A percentile compares a stretch with the other conserved stretches of the same genome.
phyloP scores from a whole-genome alignment of 2,797 vertebrate species.

The Yasuhikotakia modesta region DNA sequence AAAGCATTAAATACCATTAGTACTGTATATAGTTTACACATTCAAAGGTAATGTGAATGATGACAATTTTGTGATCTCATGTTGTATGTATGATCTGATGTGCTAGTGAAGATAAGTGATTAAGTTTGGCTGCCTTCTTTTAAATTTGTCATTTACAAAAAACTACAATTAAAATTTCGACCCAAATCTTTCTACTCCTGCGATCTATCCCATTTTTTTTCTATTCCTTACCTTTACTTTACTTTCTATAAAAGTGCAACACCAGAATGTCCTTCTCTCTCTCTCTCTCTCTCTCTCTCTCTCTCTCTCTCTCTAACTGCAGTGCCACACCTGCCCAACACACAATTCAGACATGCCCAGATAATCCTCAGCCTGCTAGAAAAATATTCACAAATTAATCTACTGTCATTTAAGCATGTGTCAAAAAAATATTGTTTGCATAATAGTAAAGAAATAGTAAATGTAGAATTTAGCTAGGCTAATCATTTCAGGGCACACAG shows the following conservation, averaged over 20 bases:
- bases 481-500: constrained; percentile 20
- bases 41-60: not conserved
- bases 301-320: constrained; percentile 47
- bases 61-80: not conserved
- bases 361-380: too few relatives aligned
- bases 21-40: not conserved
- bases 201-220: too few relatives aligned
- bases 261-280: too few relatives aligned
- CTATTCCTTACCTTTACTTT: too few relatives aligned
- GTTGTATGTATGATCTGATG: not conserved
- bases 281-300: not conserved
- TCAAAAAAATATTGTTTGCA: not conserved
- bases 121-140: too few relatives aligned
- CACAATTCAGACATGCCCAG: constrained; percentile 32
- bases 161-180: too few relatives aligned
- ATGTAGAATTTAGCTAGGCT: constrained; percentile 12
- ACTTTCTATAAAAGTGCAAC: too few relatives aligned
- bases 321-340: constrained; percentile 59
- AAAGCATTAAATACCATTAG: not conserved
- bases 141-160: too few relatives aligned
- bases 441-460: constrained; percentile 10
- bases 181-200: too few relatives aligned
- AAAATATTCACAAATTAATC: too few relatives aligned
- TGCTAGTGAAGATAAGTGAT: too few relatives aligned
- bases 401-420: too few relatives aligned